Base-by-base conservation (phyloP, 1,140 invertebrate species). In the Papilio aristodemus region DNA sequence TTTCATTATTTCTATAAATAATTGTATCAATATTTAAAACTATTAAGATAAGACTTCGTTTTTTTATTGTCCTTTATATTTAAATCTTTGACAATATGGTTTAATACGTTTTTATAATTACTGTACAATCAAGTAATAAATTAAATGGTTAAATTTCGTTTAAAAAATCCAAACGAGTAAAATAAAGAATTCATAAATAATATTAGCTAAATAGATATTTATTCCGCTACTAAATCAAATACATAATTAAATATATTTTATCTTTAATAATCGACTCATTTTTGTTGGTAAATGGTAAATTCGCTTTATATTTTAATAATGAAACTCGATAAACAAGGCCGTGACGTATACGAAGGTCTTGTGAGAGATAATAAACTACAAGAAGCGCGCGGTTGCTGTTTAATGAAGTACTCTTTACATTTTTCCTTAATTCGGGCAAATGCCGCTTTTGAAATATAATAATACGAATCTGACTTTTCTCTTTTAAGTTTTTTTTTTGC, bases 401-500 rank as follows among this genome's bases (percentile, higher is more conserved):
- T 66, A 66, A 66, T 66, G 41, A 66, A 66, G 39, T 66, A 66
- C 41, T 66, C 63, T 50, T 66, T 66, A 66, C 41, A 66, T 66
- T 66, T 66, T 66, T 66, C 63, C 63, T 50, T 66, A 66, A 66
- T 66, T 22, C 41, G 22, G 63, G 14, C 39, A 46, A 66, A 66
- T 32, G 22, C 38, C 46, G 39, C 63, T 66, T 66, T 66, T 66
- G 41, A 66, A 46, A 66, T 66, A 66, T 50, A 27, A 50, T 66
- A 66, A 66, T 66, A 50, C 50, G 63, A 66, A 66, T 46, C 50
- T 17, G 41, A 25, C 63, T 27, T 46, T 66, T 46, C n/a, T 32
- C 63, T 66, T 66, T 66, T 36, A 10, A 36, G 37, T 66, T n/a
- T 32, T 27, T 66, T n/a, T 32, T 27, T 43, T 10, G 37, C 25